Conservation (phyloP, 2,888 invertebrate genomes). For the Gymnocheta viridis region DNA sequence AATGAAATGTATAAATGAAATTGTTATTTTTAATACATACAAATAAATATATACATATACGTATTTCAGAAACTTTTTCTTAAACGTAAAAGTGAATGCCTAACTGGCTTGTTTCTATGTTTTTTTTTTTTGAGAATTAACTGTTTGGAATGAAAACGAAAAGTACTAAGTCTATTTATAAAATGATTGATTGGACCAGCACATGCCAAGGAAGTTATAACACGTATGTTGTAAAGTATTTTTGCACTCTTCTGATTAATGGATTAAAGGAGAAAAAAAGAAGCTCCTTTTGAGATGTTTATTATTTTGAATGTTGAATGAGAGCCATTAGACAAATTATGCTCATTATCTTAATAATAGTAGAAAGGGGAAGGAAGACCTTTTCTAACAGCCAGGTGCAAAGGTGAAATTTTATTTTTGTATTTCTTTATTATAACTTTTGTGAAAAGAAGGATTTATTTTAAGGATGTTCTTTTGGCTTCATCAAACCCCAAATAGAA, state of each 20-base stretch:
- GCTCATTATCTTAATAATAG: not conserved
- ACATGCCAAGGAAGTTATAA: constrained; percentile 57
- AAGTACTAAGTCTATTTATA: constrained; percentile 54
- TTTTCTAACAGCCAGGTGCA: too few relatives aligned
- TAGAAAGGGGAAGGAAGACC: not conserved
- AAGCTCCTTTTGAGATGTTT: not conserved
- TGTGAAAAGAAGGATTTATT: too few relatives aligned
- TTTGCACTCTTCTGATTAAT: not conserved
- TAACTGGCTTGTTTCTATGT: constrained; percentile 22
- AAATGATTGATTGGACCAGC: constrained; percentile 68
- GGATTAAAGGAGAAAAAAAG: not conserved
- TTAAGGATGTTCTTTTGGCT: too few relatives aligned
- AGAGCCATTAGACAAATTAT: not conserved
- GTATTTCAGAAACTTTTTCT: not conserved
- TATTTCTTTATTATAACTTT: too few relatives aligned
- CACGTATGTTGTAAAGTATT: not conserved
- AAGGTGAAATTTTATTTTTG: too few relatives aligned
- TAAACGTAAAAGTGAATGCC: not conserved
- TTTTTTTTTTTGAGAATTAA: not conserved
- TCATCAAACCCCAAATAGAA: too few relatives aligned
- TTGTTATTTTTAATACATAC: constrained; percentile 52
- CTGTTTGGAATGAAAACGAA: constrained; percentile 30
- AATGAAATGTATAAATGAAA: constrained; percentile 49
- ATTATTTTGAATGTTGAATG: not conserved
- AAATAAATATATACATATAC: too few relatives aligned